Conservation (phyloP, 2,797 vertebrate genomes). For the Scyliorhinus canicula region DNA sequence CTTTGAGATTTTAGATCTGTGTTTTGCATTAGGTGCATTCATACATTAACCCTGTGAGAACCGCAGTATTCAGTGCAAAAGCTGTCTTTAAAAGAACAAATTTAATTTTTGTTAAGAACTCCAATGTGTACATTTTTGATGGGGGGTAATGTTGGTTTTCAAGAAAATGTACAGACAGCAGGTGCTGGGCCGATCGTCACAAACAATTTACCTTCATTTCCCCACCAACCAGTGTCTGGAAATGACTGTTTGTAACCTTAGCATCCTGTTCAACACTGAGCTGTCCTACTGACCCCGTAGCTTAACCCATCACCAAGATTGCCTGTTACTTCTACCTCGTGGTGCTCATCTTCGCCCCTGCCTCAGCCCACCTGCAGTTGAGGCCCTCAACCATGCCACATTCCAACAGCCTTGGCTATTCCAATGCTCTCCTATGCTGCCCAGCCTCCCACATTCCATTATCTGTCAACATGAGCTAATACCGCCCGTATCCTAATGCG, state of each 20-base stretch:
- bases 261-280: not conserved
- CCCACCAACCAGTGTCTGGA: not conserved
- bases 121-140: not conserved
- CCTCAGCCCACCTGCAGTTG: too few species aligned
- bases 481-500: not conserved
- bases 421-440: not conserved
- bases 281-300: not conserved
- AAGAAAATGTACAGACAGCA: not conserved
- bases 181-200: not conserved
- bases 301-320: not conserved
- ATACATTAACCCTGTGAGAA: conserved; percentile 28
- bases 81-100: not conserved
- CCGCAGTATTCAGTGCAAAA: not conserved
- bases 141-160: not conserved
- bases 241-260: not conserved
- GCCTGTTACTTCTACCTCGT: not conserved
- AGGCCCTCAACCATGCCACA: not conserved
- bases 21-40: not conserved
- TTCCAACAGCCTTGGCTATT: not conserved
- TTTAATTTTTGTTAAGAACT: not conserved
- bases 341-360: too few species aligned
- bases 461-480: not conserved
- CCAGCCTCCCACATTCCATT: not conserved
- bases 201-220: not conserved
- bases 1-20: not conserved